Base-by-base conservation (phyloP, 1,140 invertebrate species). In the Saxidomus purpurata region DNA sequence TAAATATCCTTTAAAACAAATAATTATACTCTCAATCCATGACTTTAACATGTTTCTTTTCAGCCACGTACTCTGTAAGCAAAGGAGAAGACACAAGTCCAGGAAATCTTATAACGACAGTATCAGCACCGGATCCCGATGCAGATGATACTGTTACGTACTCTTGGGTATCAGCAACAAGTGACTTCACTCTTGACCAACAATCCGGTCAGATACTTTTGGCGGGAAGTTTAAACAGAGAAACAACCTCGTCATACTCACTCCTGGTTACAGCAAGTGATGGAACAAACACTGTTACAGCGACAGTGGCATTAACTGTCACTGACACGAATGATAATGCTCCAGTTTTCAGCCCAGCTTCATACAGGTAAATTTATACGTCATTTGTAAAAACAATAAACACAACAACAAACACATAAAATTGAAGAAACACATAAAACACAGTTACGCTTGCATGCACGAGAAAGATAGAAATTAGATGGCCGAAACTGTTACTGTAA, bases 321-420 rank as follows among this genome's bases (percentile, higher is more conserved):
- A 63, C 34, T 0, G 94, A 94, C 67, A 79, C 87, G 28, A 93
- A 94, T 89, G 93, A 93, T 74, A 92, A 93, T 71, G 38, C 87
- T 2, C 93, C 94, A 8, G 63, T 83, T 0, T 93, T 94, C 71
- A 69, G 40, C 22, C 61, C 91, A 19, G 63, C 67, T 22, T 63
- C 84, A 4, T 93, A 92, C 82, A 91, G 83, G 92, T 93, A 90
- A n/a, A 52, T 59, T 59, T n/a, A n/a, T n/a, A n/a, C n/a, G n/a
- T n/a, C n/a, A n/a, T n/a, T n/a, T 9, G n/a, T n/a, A n/a, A n/a
- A n/a, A n/a, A n/a, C n/a, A n/a, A n/a, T n/a, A n/a, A n/a, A n/a
- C n/a, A n/a, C n/a, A n/a, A n/a, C n/a, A n/a, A n/a, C n/a, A n/a
- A n/a, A n/a, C n/a, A n/a, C n/a, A n/a, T n/a, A n/a, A n/a, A n/a